phyloP scores from a whole-genome alignment of 2,797 vertebrate genomes.

The Trachops cirrhosus region DNA sequence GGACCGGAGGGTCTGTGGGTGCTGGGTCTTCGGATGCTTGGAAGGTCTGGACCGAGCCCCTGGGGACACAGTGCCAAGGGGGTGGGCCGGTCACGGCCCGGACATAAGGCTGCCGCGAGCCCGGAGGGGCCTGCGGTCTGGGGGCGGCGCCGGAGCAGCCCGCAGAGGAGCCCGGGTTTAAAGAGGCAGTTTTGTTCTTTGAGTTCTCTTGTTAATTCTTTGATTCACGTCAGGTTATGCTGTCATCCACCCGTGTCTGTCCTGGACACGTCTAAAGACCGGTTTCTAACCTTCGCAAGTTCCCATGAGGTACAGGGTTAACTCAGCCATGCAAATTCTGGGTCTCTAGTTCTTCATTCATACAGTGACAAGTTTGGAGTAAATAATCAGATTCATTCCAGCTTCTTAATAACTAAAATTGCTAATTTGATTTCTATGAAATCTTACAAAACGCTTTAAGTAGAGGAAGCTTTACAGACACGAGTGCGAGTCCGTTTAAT shows the following conservation, averaged over 20 bases:
- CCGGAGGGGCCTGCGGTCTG: background rate
- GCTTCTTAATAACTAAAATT: constrained; percentile 13
- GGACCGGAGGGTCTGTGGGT: background rate
- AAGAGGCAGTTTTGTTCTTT: background rate
- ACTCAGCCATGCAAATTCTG: background rate
- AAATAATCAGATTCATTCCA: background rate
- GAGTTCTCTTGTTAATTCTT: constrained; percentile 10
- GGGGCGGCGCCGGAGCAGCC: background rate
- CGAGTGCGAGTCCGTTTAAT: background rate
- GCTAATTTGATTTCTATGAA: background rate
- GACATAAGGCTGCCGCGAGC: background rate
- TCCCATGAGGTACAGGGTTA: background rate
- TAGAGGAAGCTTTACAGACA: background rate
- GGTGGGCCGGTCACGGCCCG: background rate
- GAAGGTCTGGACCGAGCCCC: background rate
- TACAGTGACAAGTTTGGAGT: background rate
- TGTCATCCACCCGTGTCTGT: background rate
- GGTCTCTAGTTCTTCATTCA: background rate
- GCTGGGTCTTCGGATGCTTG: background rate
- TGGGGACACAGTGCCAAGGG: background rate
- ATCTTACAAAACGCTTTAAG: background rate
- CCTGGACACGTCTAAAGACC: background rate
- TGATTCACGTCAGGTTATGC: background rate
- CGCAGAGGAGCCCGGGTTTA: background rate
- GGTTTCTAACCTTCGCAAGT: background rate